phyloP scores from a whole-genome alignment of 2,797 vertebrate species.

The Acropternis orthonyx region DNA sequence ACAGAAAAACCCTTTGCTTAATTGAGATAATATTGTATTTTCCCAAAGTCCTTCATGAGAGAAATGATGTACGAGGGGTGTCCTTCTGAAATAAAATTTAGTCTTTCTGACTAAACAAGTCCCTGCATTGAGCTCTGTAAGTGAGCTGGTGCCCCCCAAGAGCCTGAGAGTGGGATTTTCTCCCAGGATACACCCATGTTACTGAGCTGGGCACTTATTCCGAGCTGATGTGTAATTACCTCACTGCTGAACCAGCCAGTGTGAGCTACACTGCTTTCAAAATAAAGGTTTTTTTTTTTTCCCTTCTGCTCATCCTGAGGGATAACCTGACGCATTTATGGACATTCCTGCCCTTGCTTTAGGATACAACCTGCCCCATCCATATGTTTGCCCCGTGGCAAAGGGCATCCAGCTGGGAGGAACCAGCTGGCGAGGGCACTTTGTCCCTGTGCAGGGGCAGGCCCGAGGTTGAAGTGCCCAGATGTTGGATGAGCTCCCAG shows the following conservation, averaged over 20 bases:
- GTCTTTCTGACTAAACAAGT: background rate
- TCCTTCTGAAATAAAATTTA: conserved; percentile 2
- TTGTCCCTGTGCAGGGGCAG: rapidly evolving
- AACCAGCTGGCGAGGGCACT: background rate
- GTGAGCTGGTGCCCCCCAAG: background rate
- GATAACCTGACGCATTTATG: background rate
- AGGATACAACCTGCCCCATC: background rate
- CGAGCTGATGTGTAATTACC: background rate
- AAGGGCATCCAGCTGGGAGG: background rate
- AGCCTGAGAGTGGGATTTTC: background rate
- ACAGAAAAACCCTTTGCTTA: conserved; percentile 34
- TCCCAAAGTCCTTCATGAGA: background rate
- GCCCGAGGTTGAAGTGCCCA: background rate
- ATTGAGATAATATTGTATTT: conserved; percentile 47
- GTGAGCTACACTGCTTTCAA: background rate
- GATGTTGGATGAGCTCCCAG: background rate
- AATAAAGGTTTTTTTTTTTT: background rate
- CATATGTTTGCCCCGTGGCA: background rate
- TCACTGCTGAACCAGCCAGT: background rate
- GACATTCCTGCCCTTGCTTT: background rate
- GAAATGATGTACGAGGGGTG: background rate
- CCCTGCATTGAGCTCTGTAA: background rate
- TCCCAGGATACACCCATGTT: background rate
- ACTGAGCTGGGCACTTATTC: background rate
- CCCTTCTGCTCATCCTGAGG: background rate